A percentile compares a stretch with the other conserved stretches of the same genome.
phyloP scores from a whole-genome alignment of 2,113 vertebrate genomes.

The Toxostoma redivivum region DNA sequence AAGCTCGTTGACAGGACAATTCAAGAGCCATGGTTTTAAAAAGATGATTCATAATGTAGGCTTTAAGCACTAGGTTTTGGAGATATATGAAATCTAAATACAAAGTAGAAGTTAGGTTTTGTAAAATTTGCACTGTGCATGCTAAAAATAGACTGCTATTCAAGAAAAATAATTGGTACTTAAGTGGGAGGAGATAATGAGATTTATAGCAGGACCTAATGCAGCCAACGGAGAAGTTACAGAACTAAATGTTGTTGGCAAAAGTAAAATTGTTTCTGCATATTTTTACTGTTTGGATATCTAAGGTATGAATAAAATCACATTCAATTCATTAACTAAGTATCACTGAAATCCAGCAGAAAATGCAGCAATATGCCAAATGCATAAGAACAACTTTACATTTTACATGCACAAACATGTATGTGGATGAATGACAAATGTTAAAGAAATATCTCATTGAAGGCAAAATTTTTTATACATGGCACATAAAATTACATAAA shows the following conservation, averaged over 20 bases:
- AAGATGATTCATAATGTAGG: neutral
- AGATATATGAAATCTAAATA: neutral
- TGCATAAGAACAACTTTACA: neutral
- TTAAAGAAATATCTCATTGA: neutral
- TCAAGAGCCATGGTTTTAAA: neutral
- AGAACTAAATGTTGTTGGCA: neutral
- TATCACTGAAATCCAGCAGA: neutral
- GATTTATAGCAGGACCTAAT: neutral
- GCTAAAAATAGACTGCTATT: neutral
- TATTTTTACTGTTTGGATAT: neutral
- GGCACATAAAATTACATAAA: neutral
- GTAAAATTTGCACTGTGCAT: neutral
- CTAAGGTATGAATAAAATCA: neutral
- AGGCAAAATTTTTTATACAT: neutral
- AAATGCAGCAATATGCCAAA: neutral
- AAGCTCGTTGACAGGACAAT: neutral
- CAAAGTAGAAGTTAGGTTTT: neutral
- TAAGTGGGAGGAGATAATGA: neutral
- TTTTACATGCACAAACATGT: neutral
- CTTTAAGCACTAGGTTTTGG: neutral
- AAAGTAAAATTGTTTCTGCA: neutral
- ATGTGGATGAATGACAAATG: rapidly evolving
- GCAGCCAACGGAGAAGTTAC: neutral
- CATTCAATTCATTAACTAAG: neutral
- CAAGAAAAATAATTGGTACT: neutral